Conservation (phyloP, 2,888 invertebrate species). For the Malthinus flaveolus region DNA sequence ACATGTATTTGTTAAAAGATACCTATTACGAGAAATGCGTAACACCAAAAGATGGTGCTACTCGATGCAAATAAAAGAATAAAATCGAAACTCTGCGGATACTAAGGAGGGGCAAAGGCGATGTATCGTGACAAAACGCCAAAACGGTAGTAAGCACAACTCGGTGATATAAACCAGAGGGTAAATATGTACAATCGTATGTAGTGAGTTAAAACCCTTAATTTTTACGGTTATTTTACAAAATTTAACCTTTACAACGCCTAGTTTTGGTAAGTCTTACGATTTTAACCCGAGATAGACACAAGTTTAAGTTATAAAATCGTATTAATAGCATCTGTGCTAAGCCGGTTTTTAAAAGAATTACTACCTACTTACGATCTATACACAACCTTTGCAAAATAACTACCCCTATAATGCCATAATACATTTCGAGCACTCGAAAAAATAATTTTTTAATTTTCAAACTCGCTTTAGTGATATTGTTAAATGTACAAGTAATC, state of each 20-base stretch:
- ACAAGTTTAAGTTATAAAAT: constrained; percentile 39
- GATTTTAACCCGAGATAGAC: constrained; percentile 29
- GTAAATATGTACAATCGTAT: constrained; percentile 29
- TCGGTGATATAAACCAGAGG: constrained; percentile 38
- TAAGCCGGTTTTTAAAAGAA: constrained; percentile 24
- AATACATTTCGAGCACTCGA: neutral
- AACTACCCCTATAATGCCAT: neutral
- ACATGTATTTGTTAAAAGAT: too few species aligned
- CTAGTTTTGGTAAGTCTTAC: constrained; percentile 20
- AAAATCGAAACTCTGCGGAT: constrained; percentile 34
- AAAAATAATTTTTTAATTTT: neutral
- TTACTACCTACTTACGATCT: constrained; percentile 1
- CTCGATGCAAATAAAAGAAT: neutral
- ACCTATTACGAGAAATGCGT: too few species aligned
- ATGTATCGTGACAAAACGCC: constrained; percentile 14
- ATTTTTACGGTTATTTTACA: constrained; percentile 13
- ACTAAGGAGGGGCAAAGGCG: constrained; percentile 45
- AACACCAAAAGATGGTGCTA: neutral
- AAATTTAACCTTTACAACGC: neutral
- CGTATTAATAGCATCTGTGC: constrained; percentile 30
- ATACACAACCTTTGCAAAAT: neutral
- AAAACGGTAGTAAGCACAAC: constrained; percentile 24
- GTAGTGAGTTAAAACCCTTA: constrained; percentile 13
- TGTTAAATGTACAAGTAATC: neutral
- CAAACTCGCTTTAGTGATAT: neutral